Percentiles rank a stretch among this genome's conserved stretches.
phyloP scores from a whole-genome alignment of 2,113 vertebrate species.

The Brachyhypopomus gauderio region DNA sequence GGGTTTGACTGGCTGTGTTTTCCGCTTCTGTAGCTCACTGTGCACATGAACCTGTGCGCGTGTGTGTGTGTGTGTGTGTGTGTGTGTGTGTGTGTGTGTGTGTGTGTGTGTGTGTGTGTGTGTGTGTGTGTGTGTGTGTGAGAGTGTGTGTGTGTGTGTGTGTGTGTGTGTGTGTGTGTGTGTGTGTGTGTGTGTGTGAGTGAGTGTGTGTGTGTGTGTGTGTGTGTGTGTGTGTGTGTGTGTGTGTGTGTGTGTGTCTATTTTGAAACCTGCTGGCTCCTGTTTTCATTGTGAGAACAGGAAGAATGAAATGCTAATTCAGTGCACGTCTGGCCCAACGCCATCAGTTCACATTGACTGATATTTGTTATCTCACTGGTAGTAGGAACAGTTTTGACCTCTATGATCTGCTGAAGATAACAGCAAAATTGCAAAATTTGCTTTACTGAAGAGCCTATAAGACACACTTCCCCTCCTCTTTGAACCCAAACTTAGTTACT shows the following conservation, averaged over 20 bases:
- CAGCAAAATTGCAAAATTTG: conserved; percentile 23
- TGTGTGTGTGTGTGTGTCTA: conserved; percentile 1
- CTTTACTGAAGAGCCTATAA: conserved; percentile 42
- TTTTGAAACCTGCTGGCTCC: conserved; percentile 17
- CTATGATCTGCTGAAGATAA: conserved; percentile 14
- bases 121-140: too few species aligned
- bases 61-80: conserved; percentile 8
- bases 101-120: conserved; percentile 2
- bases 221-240: conserved; percentile 11
- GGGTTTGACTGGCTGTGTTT: not conserved
- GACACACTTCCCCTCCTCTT: conserved; percentile 19
- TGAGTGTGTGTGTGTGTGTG: conserved; percentile 9
- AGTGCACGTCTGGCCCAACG: not conserved
- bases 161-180: conserved; percentile 7
- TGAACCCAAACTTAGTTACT: conserved; percentile 15
- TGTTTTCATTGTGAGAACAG: not conserved
- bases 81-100: conserved; percentile 1
- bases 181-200: not conserved
- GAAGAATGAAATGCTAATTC: conserved; percentile 8
- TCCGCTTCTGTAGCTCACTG: not conserved
- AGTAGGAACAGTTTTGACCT: conserved; percentile 13
- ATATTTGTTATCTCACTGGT: conserved; percentile 23
- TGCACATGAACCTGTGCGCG: not conserved
- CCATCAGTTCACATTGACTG: not conserved
- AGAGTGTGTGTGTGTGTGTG: conserved; percentile 9